phyloP scores from a whole-genome alignment of 2,113 vertebrate species.

The Choloepus hoffmanni region DNA sequence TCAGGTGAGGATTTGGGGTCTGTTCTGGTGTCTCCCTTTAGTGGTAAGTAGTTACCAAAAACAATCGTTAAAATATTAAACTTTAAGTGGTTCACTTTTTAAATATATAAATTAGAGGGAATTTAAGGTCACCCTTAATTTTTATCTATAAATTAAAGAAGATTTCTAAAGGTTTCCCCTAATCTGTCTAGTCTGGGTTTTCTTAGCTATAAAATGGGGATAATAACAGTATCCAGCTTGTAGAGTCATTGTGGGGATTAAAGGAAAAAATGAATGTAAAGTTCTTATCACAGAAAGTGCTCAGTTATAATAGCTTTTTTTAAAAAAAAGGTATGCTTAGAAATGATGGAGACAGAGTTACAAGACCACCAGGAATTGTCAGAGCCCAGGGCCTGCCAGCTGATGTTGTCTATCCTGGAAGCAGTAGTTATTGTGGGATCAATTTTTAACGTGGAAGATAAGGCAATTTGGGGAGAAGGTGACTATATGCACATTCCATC shows the following conservation, averaged over 20 bases:
- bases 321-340: background rate
- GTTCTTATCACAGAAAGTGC: constrained; percentile 38
- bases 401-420: background rate
- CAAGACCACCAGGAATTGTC: background rate
- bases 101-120: background rate
- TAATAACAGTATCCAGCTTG: background rate
- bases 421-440: background rate
- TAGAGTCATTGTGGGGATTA: background rate
- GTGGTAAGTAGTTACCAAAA: background rate
- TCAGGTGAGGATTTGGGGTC: background rate
- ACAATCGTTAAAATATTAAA: background rate
- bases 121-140: background rate
- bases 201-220: constrained; percentile 3
- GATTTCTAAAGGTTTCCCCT: background rate
- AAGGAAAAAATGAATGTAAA: constrained; percentile 14
- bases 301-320: background rate
- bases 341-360: background rate
- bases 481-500: background rate
- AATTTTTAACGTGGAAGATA: background rate
- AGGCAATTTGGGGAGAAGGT: background rate
- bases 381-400: background rate
- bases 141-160: constrained; percentile 1
- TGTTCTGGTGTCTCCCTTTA: background rate
- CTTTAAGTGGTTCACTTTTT: background rate
- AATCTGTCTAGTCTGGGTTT: constrained; percentile 17